Percentiles rank a stretch among this genome's conserved stretches.
These are phyloP conservation scores for Darevskia mixta DNA, from an alignment of 2,797 vertebrate genomes.

Conservation along the genomic window DNA sequence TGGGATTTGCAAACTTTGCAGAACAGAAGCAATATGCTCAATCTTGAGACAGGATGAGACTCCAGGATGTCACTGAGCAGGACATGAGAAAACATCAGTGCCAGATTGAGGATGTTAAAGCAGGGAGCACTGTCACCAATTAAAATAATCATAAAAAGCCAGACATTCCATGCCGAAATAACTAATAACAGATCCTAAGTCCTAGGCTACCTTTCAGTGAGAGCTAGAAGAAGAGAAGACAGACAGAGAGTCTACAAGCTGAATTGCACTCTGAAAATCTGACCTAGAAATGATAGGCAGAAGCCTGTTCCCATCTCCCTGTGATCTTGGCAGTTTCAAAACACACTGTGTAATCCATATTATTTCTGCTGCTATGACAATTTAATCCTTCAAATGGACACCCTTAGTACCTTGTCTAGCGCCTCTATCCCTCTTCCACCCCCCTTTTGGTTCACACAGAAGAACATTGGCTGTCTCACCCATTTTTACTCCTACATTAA, in stretches of 20 bases:
- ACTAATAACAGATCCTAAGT: conserved; percentile 58
- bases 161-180: conserved; percentile 67
- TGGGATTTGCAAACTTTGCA: not conserved
- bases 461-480: conserved; percentile 6
- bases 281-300: conserved; percentile 28
- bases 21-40: conserved; percentile 9
- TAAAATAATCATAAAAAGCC: conserved; percentile 68
- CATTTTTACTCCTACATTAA: conserved; percentile 14
- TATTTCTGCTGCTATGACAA: conserved; percentile 21
- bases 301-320: conserved; percentile 24
- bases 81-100: conserved; percentile 46
- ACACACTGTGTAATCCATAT: not conserved
- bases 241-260: not conserved
- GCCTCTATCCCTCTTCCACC: not conserved
- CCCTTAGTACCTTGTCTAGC: conserved; percentile 12
- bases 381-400: not conserved
- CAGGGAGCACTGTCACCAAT: conserved; percentile 68
- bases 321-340: conserved; percentile 23
- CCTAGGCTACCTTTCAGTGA: conserved; percentile 50
- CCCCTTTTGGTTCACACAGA: not conserved
- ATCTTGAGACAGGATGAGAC: conserved; percentile 37
- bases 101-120: conserved; percentile 56
- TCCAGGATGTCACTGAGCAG: conserved; percentile 47
- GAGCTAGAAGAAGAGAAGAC: not conserved
- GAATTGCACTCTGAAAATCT: not conserved